Evolutionary conservation across 1,140 invertebrate genomes (phyloP).

Genomic region (Dendrolimus kikuchii): DNA sequence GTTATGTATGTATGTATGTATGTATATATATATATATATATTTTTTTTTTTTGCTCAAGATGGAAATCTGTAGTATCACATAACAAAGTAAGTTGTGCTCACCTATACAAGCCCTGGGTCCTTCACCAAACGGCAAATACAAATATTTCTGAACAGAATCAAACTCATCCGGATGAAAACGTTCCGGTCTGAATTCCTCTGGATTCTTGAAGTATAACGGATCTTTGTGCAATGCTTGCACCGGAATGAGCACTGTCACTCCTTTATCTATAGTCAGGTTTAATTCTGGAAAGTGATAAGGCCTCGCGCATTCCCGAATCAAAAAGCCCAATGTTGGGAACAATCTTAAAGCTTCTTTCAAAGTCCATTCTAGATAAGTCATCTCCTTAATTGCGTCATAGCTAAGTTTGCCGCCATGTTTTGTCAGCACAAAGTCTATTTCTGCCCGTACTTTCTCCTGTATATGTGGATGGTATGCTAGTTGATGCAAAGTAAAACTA

Average conservation of each 20-base stretch:
- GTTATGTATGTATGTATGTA: too few species aligned
- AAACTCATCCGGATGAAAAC: slow-evolving; percentile 60
- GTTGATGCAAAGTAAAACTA: slow-evolving; percentile 67
- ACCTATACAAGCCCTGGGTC: slow-evolving; percentile 45
- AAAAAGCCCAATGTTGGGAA: slow-evolving; percentile 63
- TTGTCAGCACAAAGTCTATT: slow-evolving; percentile 63
- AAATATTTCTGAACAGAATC: slow-evolving; percentile 49
- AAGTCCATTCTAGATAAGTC: slow-evolving; percentile 55
- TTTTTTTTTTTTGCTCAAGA: too few species aligned
- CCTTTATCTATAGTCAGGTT: slow-evolving; percentile 51
- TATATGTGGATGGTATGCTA: slow-evolving; percentile 73
- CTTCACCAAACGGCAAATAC: slow-evolving; percentile 42
- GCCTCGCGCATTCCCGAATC: slow-evolving; percentile 43
- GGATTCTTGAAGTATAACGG: slow-evolving; percentile 71
- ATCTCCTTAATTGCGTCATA: slow-evolving; percentile 66
- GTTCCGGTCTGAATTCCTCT: slow-evolving; percentile 71
- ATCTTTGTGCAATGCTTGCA: slow-evolving; percentile 72
- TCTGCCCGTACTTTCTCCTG: slow-evolving; percentile 74
- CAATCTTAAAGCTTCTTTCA: slow-evolving; percentile 68
- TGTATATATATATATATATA: too few species aligned
- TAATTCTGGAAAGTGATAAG: slow-evolving; percentile 62
- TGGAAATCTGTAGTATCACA: too few species aligned
- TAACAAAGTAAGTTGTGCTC: slow-evolving; percentile 11
- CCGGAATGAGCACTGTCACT: slow-evolving; percentile 44
- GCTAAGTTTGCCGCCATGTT: slow-evolving; percentile 44